phyloP scores from a whole-genome alignment of 2,113 vertebrate genomes.

The Myanophis thanlyinensis region DNA sequence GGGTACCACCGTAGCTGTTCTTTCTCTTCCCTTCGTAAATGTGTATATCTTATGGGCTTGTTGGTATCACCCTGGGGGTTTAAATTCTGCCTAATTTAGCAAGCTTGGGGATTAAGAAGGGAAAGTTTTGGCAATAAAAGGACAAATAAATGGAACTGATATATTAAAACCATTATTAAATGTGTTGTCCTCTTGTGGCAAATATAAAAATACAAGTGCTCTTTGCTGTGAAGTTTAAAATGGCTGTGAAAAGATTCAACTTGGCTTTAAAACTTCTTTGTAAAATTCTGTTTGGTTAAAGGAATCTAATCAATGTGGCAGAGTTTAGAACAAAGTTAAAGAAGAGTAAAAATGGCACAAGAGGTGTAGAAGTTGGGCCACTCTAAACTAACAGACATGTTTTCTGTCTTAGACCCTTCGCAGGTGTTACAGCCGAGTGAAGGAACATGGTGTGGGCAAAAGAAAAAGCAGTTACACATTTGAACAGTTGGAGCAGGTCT shows the following conservation, averaged over 20 bases:
- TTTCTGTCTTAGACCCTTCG: slow-evolving; percentile 85
- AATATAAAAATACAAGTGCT: background rate
- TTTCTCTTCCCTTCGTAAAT: slow-evolving; percentile 61
- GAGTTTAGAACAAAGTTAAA: slow-evolving; percentile 1
- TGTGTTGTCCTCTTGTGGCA: slow-evolving; percentile 12
- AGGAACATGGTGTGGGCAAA: slow-evolving; percentile 97
- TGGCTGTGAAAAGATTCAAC: slow-evolving; percentile 40
- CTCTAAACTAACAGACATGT: background rate
- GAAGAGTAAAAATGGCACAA: slow-evolving; percentile 53
- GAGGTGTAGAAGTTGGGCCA: slow-evolving; percentile 30
- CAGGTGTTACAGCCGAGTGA: slow-evolving; percentile 98
- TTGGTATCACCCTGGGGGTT: slow-evolving; percentile 63
- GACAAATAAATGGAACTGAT: background rate
- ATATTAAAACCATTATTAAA: slow-evolving; percentile 11
- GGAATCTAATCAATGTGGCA: slow-evolving; percentile 47
- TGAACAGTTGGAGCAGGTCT: slow-evolving; percentile 98
- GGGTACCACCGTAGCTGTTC: slow-evolving; percentile 64
- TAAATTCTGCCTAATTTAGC: background rate
- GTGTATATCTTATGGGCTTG: slow-evolving; percentile 73
- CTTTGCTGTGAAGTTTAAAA: slow-evolving; percentile 43
- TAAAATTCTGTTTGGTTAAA: slow-evolving; percentile 58
- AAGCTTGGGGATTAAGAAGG: background rate
- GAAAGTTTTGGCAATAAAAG: background rate
- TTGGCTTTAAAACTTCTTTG: slow-evolving; percentile 57
- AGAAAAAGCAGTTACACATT: slow-evolving; percentile 99